Conservation (phyloP, 2,113 vertebrate genomes). For the Illadopsis cleaveri region DNA sequence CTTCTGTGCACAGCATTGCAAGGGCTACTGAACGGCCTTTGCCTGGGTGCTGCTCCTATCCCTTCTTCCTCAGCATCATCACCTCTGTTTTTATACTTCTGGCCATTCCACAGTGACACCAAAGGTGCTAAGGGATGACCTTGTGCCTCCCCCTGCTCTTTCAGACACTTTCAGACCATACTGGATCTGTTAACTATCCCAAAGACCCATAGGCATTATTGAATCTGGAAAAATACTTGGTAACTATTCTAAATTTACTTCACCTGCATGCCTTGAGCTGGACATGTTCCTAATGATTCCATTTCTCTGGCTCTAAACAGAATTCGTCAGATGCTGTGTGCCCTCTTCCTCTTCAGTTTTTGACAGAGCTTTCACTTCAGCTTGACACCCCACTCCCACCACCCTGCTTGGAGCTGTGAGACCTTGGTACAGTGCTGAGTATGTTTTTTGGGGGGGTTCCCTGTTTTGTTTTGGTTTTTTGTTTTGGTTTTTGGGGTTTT, state of each 20-base stretch:
- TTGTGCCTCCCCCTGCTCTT: not conserved
- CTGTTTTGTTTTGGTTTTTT: too few species aligned
- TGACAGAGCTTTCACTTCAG: not conserved
- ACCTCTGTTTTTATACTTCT: not conserved
- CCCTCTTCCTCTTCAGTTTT: not conserved
- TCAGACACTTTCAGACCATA: not conserved
- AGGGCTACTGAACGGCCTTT: not conserved
- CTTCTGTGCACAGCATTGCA: not conserved
- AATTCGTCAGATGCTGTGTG: not conserved
- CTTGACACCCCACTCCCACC: not conserved
- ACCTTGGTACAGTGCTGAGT: not conserved
- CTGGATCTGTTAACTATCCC: not conserved
- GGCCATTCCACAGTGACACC: not conserved
- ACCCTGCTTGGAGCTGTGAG: not conserved
- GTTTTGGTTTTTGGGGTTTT: too few species aligned
- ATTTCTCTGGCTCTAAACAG: not conserved
- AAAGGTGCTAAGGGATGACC: not conserved
- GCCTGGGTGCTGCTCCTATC: not conserved
- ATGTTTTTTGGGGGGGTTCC: fast-evolving
- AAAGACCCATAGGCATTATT: not conserved
- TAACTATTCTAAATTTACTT: not conserved
- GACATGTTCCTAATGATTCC: not conserved
- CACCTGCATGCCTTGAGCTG: not conserved
- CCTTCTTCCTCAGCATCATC: not conserved
- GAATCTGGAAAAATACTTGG: not conserved